Evolutionary conservation across 2,888 invertebrate genomes (phyloP), one percentile per base, ranked within the genome.

Genomic region (Mylabris sibirica): DNA sequence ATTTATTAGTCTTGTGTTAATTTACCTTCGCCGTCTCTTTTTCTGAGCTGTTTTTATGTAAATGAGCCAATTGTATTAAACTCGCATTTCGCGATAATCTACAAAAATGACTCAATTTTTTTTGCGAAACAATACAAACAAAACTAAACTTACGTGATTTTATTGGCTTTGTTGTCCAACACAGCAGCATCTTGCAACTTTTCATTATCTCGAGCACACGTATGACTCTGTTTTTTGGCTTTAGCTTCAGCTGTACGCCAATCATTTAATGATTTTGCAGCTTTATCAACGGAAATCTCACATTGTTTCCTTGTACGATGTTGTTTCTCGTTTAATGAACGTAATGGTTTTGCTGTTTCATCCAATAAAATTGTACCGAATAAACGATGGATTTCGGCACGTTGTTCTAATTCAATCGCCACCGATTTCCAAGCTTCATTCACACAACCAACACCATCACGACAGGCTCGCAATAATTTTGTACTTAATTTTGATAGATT

Each of bases 341-440:
- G 93, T 80, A 97, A 88, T 64, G 97, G 97, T 85, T 96, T 95
- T 30, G 95, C 94, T 71, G 97, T 89, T 83, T 97, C 97, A 76
- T 97, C 97, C 69, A 92, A 87, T 57, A 97, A 86, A 49, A 93
- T 90, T 75, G 75, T 77, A 2, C 83, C 82, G 64, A 81, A 84
- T 77, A 85, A 90, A 89, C 91, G 91, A 87, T 97, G 97, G 65
- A 94, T 90, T 83, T 97, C 97, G 41, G 96, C 93, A 79, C 96
- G 93, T 74, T 93, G 90, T 84, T 97, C 97, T 92, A 97, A 93
- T 86, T 96, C 96, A n/a, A 91, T 87, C 63, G 95, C 96, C 70
- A 96, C 95, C 74, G 93, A 90, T 85, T 94, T 93, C 96, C 97
- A 97, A 65, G 96, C 95, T 78, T 96, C 94, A 76, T 94, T 92